A percentile compares a stretch with the other conserved stretches of the same genome.
These are phyloP conservation scores for Euplagia quadripunctaria DNA, from an alignment of 2,888 invertebrate genomes.

Conservation along the genomic window DNA sequence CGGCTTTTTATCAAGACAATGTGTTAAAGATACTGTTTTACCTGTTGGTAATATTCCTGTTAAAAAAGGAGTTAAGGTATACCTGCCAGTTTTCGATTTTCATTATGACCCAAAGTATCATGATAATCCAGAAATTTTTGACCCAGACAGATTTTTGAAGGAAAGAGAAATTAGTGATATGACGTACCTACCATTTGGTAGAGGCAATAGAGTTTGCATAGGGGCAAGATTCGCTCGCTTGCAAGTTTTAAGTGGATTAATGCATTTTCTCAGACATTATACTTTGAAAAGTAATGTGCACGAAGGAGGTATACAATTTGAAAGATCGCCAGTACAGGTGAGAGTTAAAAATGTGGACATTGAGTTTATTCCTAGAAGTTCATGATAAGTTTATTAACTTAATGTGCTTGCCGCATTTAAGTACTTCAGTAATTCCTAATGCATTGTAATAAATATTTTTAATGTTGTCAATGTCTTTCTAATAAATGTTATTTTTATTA, in stretches of 20 bases:
- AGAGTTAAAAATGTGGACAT: constrained; percentile 57
- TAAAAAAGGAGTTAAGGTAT: constrained; percentile 65
- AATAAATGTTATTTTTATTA: no score
- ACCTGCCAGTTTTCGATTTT: constrained; percentile 66
- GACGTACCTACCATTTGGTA: constrained; percentile 79
- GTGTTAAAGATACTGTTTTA: constrained; percentile 45
- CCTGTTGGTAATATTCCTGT: constrained; percentile 17
- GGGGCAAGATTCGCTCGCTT: constrained; percentile 69
- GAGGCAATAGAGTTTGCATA: constrained; percentile 77
- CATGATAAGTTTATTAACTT: background rate
- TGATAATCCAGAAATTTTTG: constrained; percentile 75
- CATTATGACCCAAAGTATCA: constrained; percentile 78
- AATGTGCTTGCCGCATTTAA: no score
- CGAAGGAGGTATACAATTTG: constrained; percentile 56
- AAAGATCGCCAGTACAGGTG: constrained; percentile 60
- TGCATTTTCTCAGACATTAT: constrained; percentile 60
- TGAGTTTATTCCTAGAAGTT: constrained; percentile 15
- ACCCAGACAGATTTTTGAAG: constrained; percentile 73
- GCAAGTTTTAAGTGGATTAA: constrained; percentile 61
- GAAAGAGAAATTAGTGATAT: constrained; percentile 54
- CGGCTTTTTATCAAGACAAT: constrained; percentile 60
- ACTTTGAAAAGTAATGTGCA: constrained; percentile 53
- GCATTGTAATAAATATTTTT: no score
- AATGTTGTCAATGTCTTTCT: no score
- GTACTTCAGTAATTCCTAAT: no score